phyloP scores from a whole-genome alignment of 2,797 vertebrate species.

The Cynodonichthys magdalenae region DNA sequence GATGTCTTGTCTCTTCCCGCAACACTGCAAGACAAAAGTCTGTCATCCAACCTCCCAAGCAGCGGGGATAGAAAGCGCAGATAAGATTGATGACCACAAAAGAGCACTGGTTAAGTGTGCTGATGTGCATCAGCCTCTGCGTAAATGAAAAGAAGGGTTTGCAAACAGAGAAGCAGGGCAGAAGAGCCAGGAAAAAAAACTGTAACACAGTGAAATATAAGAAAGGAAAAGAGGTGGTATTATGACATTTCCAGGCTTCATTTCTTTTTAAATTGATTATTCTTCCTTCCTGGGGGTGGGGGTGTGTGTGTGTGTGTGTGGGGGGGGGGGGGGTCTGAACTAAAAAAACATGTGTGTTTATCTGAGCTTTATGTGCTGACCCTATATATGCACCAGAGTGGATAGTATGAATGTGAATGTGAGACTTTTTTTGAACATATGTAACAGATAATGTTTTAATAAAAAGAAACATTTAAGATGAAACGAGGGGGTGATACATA shows the following conservation, averaged over 20 bases:
- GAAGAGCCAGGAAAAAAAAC: slow-evolving; percentile 16
- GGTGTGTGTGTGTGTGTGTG: too few relatives aligned
- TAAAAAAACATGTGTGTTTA: slow-evolving; percentile 36
- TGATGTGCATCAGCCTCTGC: slow-evolving; percentile 64
- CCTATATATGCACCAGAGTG: slow-evolving; percentile 18
- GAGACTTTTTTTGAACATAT: slow-evolving; percentile 23
- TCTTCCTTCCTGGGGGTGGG: slow-evolving; percentile 67
- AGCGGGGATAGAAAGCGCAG: slow-evolving; percentile 48
- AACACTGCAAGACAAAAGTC: slow-evolving; percentile 77
- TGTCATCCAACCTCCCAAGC: slow-evolving; percentile 73
- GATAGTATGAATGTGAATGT: slow-evolving; percentile 17
- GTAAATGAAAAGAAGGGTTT: slow-evolving; percentile 33
- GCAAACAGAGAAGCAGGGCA: slow-evolving; percentile 17
- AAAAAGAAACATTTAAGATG: slow-evolving; percentile 22
- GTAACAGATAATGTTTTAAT: slow-evolving; percentile 39
- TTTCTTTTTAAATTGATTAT: slow-evolving; percentile 75
- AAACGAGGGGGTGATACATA: neutral
- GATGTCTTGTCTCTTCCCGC: slow-evolving; percentile 70
- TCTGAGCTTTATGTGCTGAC: slow-evolving; percentile 14
- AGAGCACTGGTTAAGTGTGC: slow-evolving; percentile 60
- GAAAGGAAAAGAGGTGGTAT: slow-evolving; percentile 33
- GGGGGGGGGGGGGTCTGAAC: slow-evolving; percentile 72
- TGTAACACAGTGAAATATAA: neutral
- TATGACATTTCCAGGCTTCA: slow-evolving; percentile 74
- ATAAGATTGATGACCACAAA: slow-evolving; percentile 68